phyloP scores from a whole-genome alignment of 2,113 vertebrate species.

The Salvator merianae region DNA sequence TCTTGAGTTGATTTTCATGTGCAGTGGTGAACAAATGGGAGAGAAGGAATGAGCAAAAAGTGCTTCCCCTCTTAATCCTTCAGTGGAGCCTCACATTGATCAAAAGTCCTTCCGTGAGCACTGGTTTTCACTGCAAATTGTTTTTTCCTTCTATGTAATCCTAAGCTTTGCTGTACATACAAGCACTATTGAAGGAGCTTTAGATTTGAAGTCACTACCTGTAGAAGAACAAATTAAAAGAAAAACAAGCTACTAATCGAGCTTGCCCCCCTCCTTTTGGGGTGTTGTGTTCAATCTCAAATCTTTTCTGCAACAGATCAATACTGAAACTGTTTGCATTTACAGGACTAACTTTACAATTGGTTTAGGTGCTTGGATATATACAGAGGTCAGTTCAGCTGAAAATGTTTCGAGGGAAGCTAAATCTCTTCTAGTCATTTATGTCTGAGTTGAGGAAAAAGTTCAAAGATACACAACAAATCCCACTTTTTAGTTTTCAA shows the following conservation, averaged over 20 bases:
- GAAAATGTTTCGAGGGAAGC: slow-evolving; percentile 64
- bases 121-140: background rate
- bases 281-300: slow-evolving; percentile 48
- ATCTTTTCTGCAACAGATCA: slow-evolving; percentile 42
- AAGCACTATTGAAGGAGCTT: slow-evolving; percentile 30
- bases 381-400: slow-evolving; percentile 59
- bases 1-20: background rate
- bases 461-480: slow-evolving; percentile 77
- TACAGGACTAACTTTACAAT: slow-evolving; percentile 62
- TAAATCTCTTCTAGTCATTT: slow-evolving; percentile 57
- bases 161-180: slow-evolving; percentile 25
- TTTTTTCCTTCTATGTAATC: background rate
- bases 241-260: slow-evolving; percentile 10
- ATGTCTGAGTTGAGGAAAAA: slow-evolving; percentile 59
- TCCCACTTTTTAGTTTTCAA: slow-evolving; percentile 59
- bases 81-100: background rate
- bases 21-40: background rate
- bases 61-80: background rate
- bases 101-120: background rate
- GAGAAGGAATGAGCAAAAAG: background rate
- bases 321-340: slow-evolving; percentile 69
- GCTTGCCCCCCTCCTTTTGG: slow-evolving; percentile 9
- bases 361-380: slow-evolving; percentile 58
- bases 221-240: slow-evolving; percentile 14
- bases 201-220: slow-evolving; percentile 14